These are phyloP conservation scores for Saccostrea echinata DNA, from an alignment of 1,140 invertebrate genomes.

Conservation along the genomic window DNA sequence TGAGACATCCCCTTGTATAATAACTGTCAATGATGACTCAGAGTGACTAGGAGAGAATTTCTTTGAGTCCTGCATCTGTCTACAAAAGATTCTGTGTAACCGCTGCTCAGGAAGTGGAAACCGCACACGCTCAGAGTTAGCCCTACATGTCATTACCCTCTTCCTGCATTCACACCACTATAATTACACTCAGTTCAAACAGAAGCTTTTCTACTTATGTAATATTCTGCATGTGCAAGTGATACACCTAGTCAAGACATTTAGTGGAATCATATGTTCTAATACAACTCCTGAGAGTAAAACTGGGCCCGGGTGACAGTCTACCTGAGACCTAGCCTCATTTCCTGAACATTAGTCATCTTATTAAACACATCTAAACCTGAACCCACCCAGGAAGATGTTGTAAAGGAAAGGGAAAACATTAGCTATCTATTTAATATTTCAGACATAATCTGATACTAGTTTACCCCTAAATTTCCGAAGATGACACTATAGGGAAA, in stretches of 20 bases:
- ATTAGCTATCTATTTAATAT: background rate
- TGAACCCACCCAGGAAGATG: background rate
- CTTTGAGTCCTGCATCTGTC: conserved; percentile 17
- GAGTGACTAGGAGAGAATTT: conserved; percentile 8
- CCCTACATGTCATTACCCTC: conserved; percentile 5
- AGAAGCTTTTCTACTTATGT: conserved; percentile 1
- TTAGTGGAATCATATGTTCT: too few species aligned
- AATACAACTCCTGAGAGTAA: too few species aligned
- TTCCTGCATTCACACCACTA: conserved; percentile 20
- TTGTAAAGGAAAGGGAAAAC: background rate
- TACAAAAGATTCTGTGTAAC: conserved; percentile 27
- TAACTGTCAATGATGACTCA: conserved; percentile 36
- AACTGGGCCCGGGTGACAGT: background rate
- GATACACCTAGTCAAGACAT: too few species aligned
- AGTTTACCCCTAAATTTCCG: background rate
- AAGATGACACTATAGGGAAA: background rate
- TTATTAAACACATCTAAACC: background rate
- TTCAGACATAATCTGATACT: background rate
- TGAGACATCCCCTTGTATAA: conserved; percentile 7
- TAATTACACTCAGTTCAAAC: conserved; percentile 19
- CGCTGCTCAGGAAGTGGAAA: conserved; percentile 12
- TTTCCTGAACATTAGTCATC: background rate
- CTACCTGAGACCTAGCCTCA: background rate
- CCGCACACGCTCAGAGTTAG: background rate
- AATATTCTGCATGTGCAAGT: background rate